Conservation (phyloP, 2,113 vertebrate genomes). For the Erythrocercus mccallii region DNA sequence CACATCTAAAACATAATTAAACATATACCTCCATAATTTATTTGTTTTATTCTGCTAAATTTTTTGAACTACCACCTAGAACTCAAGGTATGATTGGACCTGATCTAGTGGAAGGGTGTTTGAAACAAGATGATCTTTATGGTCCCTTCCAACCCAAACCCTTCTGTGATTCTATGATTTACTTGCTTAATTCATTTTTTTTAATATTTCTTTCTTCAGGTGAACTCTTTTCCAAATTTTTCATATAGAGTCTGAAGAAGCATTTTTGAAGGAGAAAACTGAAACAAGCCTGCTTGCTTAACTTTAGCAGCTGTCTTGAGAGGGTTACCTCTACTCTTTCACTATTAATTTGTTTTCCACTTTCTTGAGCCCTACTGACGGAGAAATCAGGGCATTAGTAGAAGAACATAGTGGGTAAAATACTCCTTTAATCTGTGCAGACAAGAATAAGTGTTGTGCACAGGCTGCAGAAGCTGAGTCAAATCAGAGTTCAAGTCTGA, state of each 20-base stretch:
- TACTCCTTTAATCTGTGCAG: neutral
- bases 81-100: neutral
- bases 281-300: neutral
- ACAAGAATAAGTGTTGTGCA: neutral
- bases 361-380: neutral
- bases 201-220: neutral
- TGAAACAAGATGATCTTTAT: neutral
- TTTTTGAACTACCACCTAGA: neutral
- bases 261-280: neutral
- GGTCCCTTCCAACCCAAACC: neutral
- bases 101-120: rapidly evolving
- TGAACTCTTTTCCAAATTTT: neutral
- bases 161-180: neutral
- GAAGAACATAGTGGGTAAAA: neutral
- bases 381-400: neutral
- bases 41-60: neutral
- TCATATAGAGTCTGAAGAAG: neutral
- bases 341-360: neutral
- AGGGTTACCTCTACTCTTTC: neutral
- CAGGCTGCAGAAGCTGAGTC: neutral
- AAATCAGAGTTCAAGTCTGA: neutral
- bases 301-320: neutral
- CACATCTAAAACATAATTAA: neutral
- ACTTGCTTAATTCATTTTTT: neutral
- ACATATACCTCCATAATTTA: neutral